phyloP scores from a whole-genome alignment of 2,113 vertebrate genomes.

The Corythornis cristatus region DNA sequence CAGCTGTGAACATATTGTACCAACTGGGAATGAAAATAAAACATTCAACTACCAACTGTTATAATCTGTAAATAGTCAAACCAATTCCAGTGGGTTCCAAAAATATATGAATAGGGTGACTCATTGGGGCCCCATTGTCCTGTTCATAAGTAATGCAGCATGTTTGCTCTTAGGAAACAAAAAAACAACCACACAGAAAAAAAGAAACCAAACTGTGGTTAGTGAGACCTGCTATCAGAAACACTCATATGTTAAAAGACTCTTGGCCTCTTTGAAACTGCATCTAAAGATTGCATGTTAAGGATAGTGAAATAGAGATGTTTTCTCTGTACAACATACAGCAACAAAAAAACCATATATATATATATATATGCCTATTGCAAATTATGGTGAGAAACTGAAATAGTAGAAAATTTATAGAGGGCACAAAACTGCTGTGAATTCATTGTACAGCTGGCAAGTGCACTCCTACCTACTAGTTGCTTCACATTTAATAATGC shows the following conservation, averaged over 20 bases:
- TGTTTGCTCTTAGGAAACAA: background rate
- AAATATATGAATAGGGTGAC: conserved; percentile 69
- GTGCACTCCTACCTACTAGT: conserved; percentile 65
- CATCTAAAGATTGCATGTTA: conserved; percentile 49
- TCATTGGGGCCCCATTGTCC: conserved; percentile 47
- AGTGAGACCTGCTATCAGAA: conserved; percentile 15
- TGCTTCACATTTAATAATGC: conserved; percentile 74
- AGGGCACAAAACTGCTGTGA: conserved; percentile 59
- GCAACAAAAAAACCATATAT: background rate
- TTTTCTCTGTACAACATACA: conserved; percentile 22
- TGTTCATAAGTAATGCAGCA: conserved; percentile 60
- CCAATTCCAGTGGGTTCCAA: conserved; percentile 73
- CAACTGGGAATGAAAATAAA: conserved; percentile 83
- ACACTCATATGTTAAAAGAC: conserved; percentile 24
- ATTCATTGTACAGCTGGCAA: conserved; percentile 71
- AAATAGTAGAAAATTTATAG: conserved; percentile 59
- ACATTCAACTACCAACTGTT: conserved; percentile 82
- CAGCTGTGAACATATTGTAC: conserved; percentile 82
- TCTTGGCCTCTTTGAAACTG: conserved; percentile 4
- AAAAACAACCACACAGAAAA: background rate
- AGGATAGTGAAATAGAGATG: conserved; percentile 34
- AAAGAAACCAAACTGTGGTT: background rate
- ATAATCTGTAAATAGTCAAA: conserved; percentile 77
- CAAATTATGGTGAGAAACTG: conserved; percentile 31
- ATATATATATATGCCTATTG: background rate